Evolutionary conservation across 53 echinoderm and acorn worm genomes (phyloP).

Genomic region (Stichopus horrens): DNA sequence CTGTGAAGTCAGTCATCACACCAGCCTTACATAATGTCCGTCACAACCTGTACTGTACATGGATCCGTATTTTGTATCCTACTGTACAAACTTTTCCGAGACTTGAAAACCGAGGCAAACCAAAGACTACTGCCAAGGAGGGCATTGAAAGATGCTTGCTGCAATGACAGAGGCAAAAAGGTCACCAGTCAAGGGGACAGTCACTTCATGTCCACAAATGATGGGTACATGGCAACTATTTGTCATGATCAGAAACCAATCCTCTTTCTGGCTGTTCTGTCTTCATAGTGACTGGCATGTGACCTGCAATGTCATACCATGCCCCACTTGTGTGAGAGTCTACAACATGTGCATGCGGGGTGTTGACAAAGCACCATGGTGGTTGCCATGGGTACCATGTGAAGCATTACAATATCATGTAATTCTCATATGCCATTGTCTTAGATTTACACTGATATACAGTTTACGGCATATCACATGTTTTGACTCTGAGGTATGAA

Average conservation of each 20-base stretch:
- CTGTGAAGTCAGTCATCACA: neutral
- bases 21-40: neutral
- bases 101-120: neutral
- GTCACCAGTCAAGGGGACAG: neutral
- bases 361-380: neutral
- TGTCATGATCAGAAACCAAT: neutral
- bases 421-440: neutral
- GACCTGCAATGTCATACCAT: neutral
- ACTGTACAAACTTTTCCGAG: neutral
- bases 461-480: neutral
- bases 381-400: neutral
- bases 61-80: no score
- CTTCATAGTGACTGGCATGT: neutral
- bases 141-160: neutral
- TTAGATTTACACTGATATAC: slow-evolving; percentile 7
- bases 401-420: neutral
- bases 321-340: neutral
- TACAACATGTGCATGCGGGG: neutral
- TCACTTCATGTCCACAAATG: neutral
- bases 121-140: neutral
- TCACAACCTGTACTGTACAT: no score
- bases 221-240: neutral
- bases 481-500: neutral
- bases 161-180: neutral
- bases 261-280: neutral